Base-by-base conservation (phyloP, 2,888 invertebrate species). In the Ceratothoa steindachneri region DNA sequence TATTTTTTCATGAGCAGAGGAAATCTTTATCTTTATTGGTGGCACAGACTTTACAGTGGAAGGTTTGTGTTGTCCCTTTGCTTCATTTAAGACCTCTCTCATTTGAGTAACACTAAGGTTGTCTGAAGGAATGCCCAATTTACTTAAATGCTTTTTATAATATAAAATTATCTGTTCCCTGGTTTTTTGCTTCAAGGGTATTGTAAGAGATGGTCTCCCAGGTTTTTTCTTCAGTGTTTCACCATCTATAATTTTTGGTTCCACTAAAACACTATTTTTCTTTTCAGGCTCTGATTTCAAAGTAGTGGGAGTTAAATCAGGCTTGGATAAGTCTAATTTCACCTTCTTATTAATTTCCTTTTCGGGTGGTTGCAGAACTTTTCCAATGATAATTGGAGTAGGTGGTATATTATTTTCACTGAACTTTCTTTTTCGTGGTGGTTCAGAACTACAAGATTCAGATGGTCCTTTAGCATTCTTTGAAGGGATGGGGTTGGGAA, bases 11-110 rank as follows among this genome's bases (percentile, higher is more conserved):
- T 72, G 71, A 19, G 69, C 75, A 15, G 75, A 69, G 12, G 71
- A 65, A 27, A 75, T 31, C 31, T 72, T 75, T n/a, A 75, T 75
- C 31, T 75, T 75, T 31, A 75, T 9, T 15, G 75, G 75, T 12
- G 75, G 75, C 28, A 75, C 72, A 53, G 69, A 51, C 64, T 72
- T 75, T 30, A 15, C 69, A 22, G 51, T 41, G 15, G 41, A 41
- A 15, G 5, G 5, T 41, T 41, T 41, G 15, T 5, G 15, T 15
- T 9, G 5, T 41, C 22, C 27, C 3, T 60, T 60, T 12, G 60
- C 60, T 60, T 60, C 24, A 1, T n/a, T 24, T 24, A 60, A 60
- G 1, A 60, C 1, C 24, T 60, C 60, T 60, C 24, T 60, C 60
- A 60, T 60, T 60, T 60, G 22, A 24, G 60, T 12, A 4, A 60